Conservation (phyloP, 2,113 vertebrate genomes). For the Oceanites oceanicus region DNA sequence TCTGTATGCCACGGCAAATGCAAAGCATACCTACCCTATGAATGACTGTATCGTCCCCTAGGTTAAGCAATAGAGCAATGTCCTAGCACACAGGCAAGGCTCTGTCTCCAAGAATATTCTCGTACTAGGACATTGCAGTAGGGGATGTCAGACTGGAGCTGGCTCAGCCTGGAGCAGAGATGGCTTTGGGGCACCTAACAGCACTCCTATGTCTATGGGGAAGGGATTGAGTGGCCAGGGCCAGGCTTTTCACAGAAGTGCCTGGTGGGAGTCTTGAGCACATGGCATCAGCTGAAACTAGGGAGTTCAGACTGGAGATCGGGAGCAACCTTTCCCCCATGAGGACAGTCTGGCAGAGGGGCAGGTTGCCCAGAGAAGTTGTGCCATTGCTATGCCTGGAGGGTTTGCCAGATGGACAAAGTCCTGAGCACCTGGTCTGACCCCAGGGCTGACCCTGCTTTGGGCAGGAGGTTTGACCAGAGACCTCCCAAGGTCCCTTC, state of each 20-base stretch:
- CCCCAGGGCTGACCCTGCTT: background rate
- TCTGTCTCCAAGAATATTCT: background rate
- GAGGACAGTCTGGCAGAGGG: background rate
- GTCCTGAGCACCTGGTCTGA: background rate
- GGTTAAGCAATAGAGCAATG: no score
- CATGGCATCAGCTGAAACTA: background rate
- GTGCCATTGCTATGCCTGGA: background rate
- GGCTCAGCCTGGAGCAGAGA: background rate
- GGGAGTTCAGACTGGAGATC: background rate
- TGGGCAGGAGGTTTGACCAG: background rate
- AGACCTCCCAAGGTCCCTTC: background rate
- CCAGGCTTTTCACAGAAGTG: background rate
- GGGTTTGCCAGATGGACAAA: background rate
- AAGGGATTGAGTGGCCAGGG: background rate
- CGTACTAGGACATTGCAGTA: background rate
- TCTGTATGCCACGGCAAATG: background rate
- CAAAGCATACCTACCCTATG: background rate
- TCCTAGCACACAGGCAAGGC: background rate
- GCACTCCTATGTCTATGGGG: background rate
- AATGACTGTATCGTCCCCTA: background rate
- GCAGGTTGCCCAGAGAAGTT: background rate
- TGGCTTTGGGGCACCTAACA: background rate
- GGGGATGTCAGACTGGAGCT: no score
- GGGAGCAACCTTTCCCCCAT: background rate
- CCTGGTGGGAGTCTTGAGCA: background rate